A percentile compares a stretch with the other conserved stretches of the same genome.
Conservation (phyloP, 2,113 vertebrate species). For the Hippopotamus amphibius region DNA sequence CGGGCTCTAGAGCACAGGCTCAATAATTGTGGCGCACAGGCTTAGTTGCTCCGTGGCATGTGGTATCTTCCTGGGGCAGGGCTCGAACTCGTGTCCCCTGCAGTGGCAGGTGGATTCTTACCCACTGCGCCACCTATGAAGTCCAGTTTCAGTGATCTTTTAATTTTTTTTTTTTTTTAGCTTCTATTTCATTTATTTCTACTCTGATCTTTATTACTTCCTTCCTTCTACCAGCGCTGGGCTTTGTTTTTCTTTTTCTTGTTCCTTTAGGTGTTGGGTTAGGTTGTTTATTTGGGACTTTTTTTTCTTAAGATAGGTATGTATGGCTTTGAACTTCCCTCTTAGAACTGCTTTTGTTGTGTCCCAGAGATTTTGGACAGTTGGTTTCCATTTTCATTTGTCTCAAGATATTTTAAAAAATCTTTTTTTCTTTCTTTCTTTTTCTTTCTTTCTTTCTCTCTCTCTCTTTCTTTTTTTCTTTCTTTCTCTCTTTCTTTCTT, state of each 20-base stretch:
- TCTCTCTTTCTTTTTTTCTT: too few relatives aligned
- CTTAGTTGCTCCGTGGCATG: too few relatives aligned
- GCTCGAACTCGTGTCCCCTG: too few relatives aligned
- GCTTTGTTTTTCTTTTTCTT: not conserved
- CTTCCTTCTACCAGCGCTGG: not conserved
- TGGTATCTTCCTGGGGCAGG: too few relatives aligned
- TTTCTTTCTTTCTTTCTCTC: too few relatives aligned
- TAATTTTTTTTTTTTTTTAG: not conserved
- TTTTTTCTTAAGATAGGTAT: not conserved
- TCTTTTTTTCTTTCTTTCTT: too few relatives aligned
- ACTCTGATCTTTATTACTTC: not conserved
- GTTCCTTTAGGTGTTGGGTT: not conserved
- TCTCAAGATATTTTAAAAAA: not conserved
- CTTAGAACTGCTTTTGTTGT: not conserved
- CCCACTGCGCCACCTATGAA: too few relatives aligned
- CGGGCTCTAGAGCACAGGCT: too few relatives aligned
- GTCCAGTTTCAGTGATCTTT: not conserved
- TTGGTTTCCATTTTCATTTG: not conserved
- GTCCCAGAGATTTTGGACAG: not conserved
- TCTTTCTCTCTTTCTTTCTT: too few relatives aligned
- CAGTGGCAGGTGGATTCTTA: too few relatives aligned
- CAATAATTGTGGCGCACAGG: too few relatives aligned
- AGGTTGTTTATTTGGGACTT: not conserved
- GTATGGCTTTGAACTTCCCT: not conserved
- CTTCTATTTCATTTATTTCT: not conserved